Percentiles rank a stretch among this genome's conserved stretches.
phyloP scores from a whole-genome alignment of 1,140 invertebrate genomes.

The Aphelenchoides fujianensis region DNA sequence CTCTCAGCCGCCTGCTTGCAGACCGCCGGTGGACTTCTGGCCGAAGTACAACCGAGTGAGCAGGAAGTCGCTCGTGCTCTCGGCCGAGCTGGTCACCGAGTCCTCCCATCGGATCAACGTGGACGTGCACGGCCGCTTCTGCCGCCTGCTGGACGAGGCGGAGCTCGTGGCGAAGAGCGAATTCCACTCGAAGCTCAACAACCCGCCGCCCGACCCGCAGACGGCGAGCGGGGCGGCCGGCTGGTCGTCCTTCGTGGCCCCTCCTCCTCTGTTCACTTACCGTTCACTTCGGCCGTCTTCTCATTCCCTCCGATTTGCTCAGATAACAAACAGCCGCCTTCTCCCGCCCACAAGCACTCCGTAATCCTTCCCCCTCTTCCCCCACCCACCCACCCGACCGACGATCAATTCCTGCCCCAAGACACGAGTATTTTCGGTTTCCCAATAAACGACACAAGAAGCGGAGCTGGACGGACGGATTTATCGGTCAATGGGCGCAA shows the following conservation, averaged over 20 bases:
- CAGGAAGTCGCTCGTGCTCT: constrained; percentile 56
- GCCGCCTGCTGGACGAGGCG: constrained; percentile 56
- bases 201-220: background rate
- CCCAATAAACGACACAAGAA: background rate
- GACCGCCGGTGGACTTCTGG: constrained; percentile 53
- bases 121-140: constrained; percentile 53
- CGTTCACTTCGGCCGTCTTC: background rate
- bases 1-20: constrained; percentile 23
- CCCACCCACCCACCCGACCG: too few species aligned
- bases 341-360: too few species aligned
- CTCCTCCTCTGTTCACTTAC: background rate
- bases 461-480: background rate
- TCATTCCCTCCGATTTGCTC: constrained; percentile 7
- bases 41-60: constrained; percentile 57
- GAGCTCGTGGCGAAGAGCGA: constrained; percentile 25
- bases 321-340: background rate
- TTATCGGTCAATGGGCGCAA: background rate
- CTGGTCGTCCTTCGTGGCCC: too few species aligned
- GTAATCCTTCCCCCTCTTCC: too few species aligned
- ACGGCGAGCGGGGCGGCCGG: too few species aligned
- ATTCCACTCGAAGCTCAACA: background rate
- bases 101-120: constrained; percentile 53
- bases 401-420: background rate
- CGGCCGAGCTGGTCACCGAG: constrained; percentile 18
- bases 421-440: background rate